Base-by-base conservation (phyloP, 2,888 invertebrate genomes). In the Acleris literana region DNA sequence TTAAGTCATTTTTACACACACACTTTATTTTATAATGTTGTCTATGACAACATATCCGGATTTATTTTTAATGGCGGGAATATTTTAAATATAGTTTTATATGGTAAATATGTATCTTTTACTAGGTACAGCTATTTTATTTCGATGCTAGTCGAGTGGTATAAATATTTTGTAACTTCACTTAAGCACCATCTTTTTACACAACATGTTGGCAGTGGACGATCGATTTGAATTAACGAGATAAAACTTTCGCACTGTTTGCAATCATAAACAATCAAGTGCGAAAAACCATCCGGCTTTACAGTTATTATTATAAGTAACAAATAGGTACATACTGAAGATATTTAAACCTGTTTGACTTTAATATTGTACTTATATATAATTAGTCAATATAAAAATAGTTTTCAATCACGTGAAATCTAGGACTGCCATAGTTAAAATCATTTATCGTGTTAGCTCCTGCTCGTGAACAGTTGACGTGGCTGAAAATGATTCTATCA, bases 361-460 rank as follows among this genome's bases (percentile, higher is more conserved):
- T 13, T 53, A 17, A 62, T 46, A 57, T 53, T 18, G 55, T 52
- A 66, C 56, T 66, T 48, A 56, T 20, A 65, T 56, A 51, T 53
- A 62, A 48, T 56, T 20, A 39, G 57, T 29, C 25, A 17, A 57
- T 66, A 66, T 55, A 61, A 66, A 65, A 62, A 57, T 53, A 57
- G 13, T 53, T 56, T 6, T 49, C n/a, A 29, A 51, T 60, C 25
- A 49, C 39, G 29, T 51, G 55, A n/a, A 46, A 43, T 57, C 48
- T 58, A 33, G 58, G 46, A 59, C 48, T 55, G 63, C 25, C 5
- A 55, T 49, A 60, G 25, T 3, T 39, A 39, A 60, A 60, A 56
- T 61, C 17, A 60, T 44, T 46, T 55, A 52, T 57, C 53, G 52
- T 20, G 63, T 43, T 68, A 70, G 70, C 70, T 68, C 70, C 70